Base-by-base conservation (phyloP, 1,140 invertebrate genomes). In the Micrasema minimum region DNA sequence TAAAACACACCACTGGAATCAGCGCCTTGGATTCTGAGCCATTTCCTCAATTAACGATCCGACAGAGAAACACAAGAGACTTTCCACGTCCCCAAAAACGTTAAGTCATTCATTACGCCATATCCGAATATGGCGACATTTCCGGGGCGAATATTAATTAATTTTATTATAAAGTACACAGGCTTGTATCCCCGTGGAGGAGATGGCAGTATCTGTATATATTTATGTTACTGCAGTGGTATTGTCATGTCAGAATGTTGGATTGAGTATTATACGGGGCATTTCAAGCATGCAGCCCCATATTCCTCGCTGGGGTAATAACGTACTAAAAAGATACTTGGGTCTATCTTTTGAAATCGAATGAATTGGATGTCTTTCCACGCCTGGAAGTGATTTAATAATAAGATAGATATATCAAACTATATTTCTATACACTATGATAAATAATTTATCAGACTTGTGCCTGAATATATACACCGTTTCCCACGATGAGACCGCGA, bases 141-240 rank as follows among this genome's bases (percentile, higher is more conserved):
- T 59, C 53, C 55, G 18, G 55, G 55, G 55, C 55, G 55, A 11
- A 22, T 41, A 59, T 59, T 59, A 59, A 59, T 59, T 59, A 59
- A 59, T 59, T 59, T 59, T 59, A 59, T 59, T 41, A 59, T 59
- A 59, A 59, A 59, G 35, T 59, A 59, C 9, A 41, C 14, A 41
- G 37, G n/a, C 16, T 11, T 38, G 18, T n/a, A 10, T 22, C 37
- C 14, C 55, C 16, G 14, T 35, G 55, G 35, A 38, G 16, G n/a
- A 41, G 37, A 59, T 59, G 38, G 3, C 3, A 7, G 3, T 2
- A 31, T 4, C 16, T 16, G n/a, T 22, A n/a, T n/a, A n/a, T n/a
- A n/a, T n/a, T n/a, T n/a, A n/a, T n/a, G n/a, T n/a, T 2, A 35
- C 35, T 55, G 51, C 51, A 59, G 35, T 59, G 10, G 37, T 41